phyloP scores from a whole-genome alignment of 2,113 vertebrate species.

The Edolisoma coerulescens region DNA sequence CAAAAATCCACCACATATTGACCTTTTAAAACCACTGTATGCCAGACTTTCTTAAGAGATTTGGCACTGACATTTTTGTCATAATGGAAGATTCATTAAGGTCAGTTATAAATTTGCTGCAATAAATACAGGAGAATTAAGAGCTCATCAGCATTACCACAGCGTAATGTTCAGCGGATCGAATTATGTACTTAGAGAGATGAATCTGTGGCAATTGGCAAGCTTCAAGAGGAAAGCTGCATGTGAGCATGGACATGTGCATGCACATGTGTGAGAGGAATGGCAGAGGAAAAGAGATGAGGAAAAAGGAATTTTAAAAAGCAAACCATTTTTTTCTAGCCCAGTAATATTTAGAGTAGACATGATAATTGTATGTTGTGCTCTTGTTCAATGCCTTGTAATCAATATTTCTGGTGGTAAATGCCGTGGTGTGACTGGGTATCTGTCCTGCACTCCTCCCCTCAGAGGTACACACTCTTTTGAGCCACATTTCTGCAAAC shows the following conservation, averaged over 20 bases:
- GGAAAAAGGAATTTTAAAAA: neutral
- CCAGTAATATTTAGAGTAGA: slow-evolving; percentile 6
- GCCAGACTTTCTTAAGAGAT: slow-evolving; percentile 65
- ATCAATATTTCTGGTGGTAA: neutral
- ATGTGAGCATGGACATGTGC: neutral
- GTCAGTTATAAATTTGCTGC: slow-evolving; percentile 55
- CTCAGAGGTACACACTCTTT: neutral
- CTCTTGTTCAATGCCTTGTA: neutral
- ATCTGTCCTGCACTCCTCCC: neutral
- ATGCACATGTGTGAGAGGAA: neutral
- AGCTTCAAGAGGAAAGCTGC: slow-evolving; percentile 21
- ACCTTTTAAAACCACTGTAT: slow-evolving; percentile 53
- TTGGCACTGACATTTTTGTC: slow-evolving; percentile 52
- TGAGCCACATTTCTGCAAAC: neutral
- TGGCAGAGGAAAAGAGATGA: neutral
- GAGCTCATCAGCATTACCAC: slow-evolving; percentile 65
- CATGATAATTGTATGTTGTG: neutral
- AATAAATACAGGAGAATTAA: slow-evolving; percentile 74
- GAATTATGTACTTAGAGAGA: slow-evolving; percentile 67
- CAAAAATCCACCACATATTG: neutral
- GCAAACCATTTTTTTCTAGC: neutral
- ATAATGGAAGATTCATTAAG: slow-evolving; percentile 71
- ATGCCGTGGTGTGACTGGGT: neutral
- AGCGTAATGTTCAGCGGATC: slow-evolving; percentile 39
- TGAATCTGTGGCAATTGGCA: slow-evolving; percentile 62